phyloP scores from a whole-genome alignment of 1,140 invertebrate genomes.

The Bombyx mori region ASM3026992v2 NC_085109.1:5590501-5591000 shows the following conservation, averaged over 20 bases:
- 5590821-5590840: too few species aligned
- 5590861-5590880: constrained; percentile 4
- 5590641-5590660: too few species aligned
- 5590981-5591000: constrained; percentile 6
- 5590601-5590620: constrained; percentile 1
- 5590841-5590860: too few species aligned
- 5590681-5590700: too few species aligned
- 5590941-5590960: constrained; percentile 17
- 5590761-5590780: too few species aligned
- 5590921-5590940: constrained; percentile 25
- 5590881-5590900: constrained; percentile 11
- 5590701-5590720: too few species aligned
- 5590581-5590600: constrained; percentile 8
- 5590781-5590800: too few species aligned
- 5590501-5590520: constrained; percentile 26
- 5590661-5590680: too few species aligned
- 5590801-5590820: too few species aligned
- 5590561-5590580: constrained; percentile 21
- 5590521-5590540: constrained; percentile 33
- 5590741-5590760: too few species aligned
- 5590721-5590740: too few species aligned
- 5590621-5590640: too few species aligned
- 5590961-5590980: constrained; percentile 17
- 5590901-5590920: constrained; percentile 7
- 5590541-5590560: constrained; percentile 19